phyloP scores from a whole-genome alignment of 2,888 invertebrate genomes.

The Melinopterus prodromus region DNA sequence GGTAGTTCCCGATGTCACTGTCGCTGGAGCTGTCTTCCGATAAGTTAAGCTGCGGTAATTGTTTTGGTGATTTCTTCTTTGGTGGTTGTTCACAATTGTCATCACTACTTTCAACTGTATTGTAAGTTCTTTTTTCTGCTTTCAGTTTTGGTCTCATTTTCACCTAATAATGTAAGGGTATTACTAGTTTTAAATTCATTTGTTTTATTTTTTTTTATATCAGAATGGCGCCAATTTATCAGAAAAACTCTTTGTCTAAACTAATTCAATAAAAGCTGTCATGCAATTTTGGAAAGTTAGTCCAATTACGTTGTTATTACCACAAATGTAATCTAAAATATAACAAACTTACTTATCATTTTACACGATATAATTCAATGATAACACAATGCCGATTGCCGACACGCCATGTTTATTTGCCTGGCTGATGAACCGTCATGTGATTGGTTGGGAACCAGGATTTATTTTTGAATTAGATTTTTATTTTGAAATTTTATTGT shows the following conservation, averaged over 20 bases:
- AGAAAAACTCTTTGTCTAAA: neutral
- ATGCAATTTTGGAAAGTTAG: neutral
- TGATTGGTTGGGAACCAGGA: too few species aligned
- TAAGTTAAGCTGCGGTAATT: neutral
- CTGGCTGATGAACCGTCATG: neutral
- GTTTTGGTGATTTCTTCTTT: slow-evolving; percentile 11
- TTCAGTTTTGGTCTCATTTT: neutral
- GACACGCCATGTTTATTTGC: neutral
- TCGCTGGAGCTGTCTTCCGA: slow-evolving; percentile 53
- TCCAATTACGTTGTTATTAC: neutral
- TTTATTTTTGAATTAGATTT: too few species aligned
- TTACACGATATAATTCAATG: neutral
- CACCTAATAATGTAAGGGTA: neutral
- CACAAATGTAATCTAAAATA: neutral
- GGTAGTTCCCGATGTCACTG: slow-evolving; percentile 64
- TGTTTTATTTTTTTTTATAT: neutral
- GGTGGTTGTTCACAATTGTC: slow-evolving; percentile 11
- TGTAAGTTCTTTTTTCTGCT: slow-evolving; percentile 9
- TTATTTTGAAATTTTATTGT: too few species aligned
- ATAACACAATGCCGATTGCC: neutral
- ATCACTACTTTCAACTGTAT: slow-evolving; percentile 5
- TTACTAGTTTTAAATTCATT: neutral
- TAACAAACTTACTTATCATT: neutral
- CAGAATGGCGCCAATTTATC: neutral
- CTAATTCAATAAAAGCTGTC: neutral